A percentile compares a stretch with the other conserved stretches of the same genome.
Evolutionary conservation across 2,888 invertebrate genomes (phyloP).

Genomic region (Nomada lathburiana): DNA sequence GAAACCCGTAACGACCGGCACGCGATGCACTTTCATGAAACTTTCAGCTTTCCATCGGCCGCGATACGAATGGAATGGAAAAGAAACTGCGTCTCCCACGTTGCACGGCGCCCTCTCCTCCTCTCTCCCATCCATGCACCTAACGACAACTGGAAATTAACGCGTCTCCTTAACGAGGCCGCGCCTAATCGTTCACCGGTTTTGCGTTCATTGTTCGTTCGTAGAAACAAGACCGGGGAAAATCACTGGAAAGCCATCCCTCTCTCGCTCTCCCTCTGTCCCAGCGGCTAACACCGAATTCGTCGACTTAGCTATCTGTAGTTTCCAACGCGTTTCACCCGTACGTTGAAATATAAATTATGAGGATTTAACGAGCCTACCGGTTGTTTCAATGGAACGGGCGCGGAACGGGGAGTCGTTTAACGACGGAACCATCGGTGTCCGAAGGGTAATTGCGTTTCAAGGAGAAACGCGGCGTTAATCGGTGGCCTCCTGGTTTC

Average conservation of each 20-base stretch:
- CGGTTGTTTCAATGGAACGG: background rate
- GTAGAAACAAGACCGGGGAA: slow-evolving; percentile 40
- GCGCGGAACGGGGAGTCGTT: background rate
- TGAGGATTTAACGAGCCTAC: background rate
- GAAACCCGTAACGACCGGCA: slow-evolving; percentile 73
- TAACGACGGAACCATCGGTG: background rate
- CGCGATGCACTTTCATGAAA: slow-evolving; percentile 83
- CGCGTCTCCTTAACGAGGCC: slow-evolving; percentile 36
- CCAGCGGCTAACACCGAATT: background rate
- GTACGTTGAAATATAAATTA: slow-evolving; percentile 28
- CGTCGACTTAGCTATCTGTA: slow-evolving; percentile 25
- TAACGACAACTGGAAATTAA: slow-evolving; percentile 17
- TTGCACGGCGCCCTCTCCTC: background rate
- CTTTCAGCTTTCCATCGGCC: slow-evolving; percentile 82
- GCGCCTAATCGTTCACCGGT: slow-evolving; percentile 48
- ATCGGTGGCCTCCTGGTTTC: background rate
- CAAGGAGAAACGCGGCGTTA: background rate
- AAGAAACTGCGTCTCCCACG: slow-evolving; percentile 74
- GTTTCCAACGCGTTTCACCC: slow-evolving; percentile 44
- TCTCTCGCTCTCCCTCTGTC: background rate
- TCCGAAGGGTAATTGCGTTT: background rate
- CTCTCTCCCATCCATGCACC: no score
- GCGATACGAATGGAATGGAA: slow-evolving; percentile 72
- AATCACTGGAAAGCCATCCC: slow-evolving; percentile 51
- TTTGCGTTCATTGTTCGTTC: slow-evolving; percentile 24